A percentile compares a stretch with the other conserved stretches of the same genome.
Evolutionary conservation across 2,113 vertebrate species (phyloP).

Genomic region (Sitta europaea): DNA sequence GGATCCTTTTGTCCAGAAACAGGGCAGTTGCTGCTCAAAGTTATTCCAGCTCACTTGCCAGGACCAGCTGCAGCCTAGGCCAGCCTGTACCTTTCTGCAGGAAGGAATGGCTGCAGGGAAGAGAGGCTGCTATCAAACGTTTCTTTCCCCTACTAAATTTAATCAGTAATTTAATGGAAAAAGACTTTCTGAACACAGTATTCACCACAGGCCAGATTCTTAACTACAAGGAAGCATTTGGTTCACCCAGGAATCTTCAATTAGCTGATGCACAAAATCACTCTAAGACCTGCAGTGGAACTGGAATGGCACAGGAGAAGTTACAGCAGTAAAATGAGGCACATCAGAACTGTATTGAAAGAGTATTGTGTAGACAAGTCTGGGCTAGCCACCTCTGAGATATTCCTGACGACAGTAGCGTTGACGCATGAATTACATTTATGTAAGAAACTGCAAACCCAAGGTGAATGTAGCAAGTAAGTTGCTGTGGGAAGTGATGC

Average conservation of each 20-base stretch:
- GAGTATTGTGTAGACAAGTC: not conserved
- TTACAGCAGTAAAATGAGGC: not conserved
- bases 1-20: conserved; percentile 26
- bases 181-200: not conserved
- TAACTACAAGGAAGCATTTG: not conserved
- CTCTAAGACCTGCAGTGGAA: not conserved
- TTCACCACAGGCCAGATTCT: not conserved
- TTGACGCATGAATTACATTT: not conserved
- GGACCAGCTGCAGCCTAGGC: conserved; percentile 8
- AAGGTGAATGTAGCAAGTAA: not conserved
- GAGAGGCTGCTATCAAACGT: not conserved
- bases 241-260: not conserved
- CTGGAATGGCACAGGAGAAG: not conserved
- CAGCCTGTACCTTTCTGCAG: not conserved
- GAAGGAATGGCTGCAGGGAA: not conserved
- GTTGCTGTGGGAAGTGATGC: not conserved
- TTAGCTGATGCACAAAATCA: not conserved
- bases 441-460: not conserved
- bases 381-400: not conserved
- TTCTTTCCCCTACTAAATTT: not conserved
- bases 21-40: conserved; percentile 32
- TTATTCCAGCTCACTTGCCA: not conserved
- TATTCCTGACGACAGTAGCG: not conserved
- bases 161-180: not conserved
- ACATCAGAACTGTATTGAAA: not conserved